These are phyloP conservation scores for Desmophyllum pertusum DNA, from an alignment of 92 coral and sea anemone genomes.

Conservation along the genomic window DNA sequence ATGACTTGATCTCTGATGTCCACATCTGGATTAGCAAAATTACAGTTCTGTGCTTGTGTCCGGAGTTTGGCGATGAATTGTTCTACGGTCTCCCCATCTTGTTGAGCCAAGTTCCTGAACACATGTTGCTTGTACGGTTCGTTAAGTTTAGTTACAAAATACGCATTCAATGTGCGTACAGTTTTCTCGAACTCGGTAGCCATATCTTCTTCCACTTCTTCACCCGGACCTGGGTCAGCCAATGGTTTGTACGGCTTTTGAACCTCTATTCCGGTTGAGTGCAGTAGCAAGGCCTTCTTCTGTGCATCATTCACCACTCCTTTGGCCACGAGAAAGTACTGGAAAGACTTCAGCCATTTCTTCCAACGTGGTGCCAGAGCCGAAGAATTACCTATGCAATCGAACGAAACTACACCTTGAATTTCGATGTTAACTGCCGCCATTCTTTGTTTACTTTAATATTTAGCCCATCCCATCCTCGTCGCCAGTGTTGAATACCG, in stretches of 20 bases:
- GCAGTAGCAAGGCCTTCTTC: constrained; percentile 46
- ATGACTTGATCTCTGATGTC: constrained; percentile 58
- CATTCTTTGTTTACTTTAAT: constrained; percentile 26
- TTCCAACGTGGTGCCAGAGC: constrained; percentile 34
- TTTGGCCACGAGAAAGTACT: constrained; percentile 38
- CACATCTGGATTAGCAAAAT: constrained; percentile 35
- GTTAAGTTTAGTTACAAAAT: constrained; percentile 50
- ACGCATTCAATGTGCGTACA: constrained; percentile 39
- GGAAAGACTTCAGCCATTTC: constrained; percentile 32
- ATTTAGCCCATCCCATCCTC: constrained; percentile 15
- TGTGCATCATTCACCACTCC: constrained; percentile 44
- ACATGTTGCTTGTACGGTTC: constrained; percentile 57
- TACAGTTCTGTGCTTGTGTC: constrained; percentile 49
- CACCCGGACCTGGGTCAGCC: constrained; percentile 39
- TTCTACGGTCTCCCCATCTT: constrained; percentile 41
- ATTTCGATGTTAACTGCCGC: constrained; percentile 35
- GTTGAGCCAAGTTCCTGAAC: constrained; percentile 50
- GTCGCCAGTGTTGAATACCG: constrained; percentile 34
- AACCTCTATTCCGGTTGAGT: constrained; percentile 38
- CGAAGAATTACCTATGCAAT: constrained; percentile 25
- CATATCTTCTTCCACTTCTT: constrained; percentile 20
- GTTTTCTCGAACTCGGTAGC: constrained; percentile 42
- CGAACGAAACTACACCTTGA: constrained; percentile 31
- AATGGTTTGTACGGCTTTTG: constrained; percentile 45
- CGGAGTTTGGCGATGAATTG: constrained; percentile 37